A percentile compares a stretch with the other conserved stretches of the same genome.
Evolutionary conservation across 2,797 vertebrate genomes (phyloP).

Genomic region (Sebastes minor): DNA sequence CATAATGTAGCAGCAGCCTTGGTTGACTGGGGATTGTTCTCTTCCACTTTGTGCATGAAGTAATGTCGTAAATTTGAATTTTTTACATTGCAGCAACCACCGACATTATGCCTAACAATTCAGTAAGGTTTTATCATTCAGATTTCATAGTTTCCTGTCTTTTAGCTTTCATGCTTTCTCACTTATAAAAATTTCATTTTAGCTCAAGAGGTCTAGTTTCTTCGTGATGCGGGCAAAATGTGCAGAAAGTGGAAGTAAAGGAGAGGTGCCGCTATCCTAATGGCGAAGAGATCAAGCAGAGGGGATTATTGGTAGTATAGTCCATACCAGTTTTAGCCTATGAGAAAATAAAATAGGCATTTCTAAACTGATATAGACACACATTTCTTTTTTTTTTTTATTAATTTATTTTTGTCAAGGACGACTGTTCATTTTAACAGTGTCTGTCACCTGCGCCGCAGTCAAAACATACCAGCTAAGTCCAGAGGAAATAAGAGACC

Average conservation of each 20-base stretch:
- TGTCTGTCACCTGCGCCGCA: slow-evolving; percentile 1
- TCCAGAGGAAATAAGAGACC: slow-evolving; percentile 5
- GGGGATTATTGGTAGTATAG: slow-evolving; percentile 23
- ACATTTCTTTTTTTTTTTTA: neutral
- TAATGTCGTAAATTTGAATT: neutral
- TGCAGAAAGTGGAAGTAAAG: slow-evolving; percentile 23
- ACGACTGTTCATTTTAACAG: slow-evolving; percentile 13
- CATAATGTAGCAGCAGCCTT: neutral
- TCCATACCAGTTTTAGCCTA: neutral
- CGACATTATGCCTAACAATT: slow-evolving; percentile 5
- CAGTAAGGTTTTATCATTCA: slow-evolving; percentile 33
- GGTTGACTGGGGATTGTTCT: slow-evolving; percentile 7
- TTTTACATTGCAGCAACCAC: neutral
- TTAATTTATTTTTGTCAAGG: neutral
- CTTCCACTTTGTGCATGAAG: neutral
- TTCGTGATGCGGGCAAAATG: slow-evolving; percentile 40
- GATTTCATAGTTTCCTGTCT: slow-evolving; percentile 43
- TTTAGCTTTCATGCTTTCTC: slow-evolving; percentile 47
- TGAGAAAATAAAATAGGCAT: slow-evolving; percentile 1
- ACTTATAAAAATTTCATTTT: slow-evolving; percentile 42
- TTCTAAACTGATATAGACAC: neutral
- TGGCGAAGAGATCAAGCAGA: slow-evolving; percentile 7
- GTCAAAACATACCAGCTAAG: slow-evolving; percentile 5
- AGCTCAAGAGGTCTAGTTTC: slow-evolving; percentile 45
- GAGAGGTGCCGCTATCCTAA: neutral